Conservation (phyloP, 2,888 invertebrate genomes). For the Machimus atricapillus region DNA sequence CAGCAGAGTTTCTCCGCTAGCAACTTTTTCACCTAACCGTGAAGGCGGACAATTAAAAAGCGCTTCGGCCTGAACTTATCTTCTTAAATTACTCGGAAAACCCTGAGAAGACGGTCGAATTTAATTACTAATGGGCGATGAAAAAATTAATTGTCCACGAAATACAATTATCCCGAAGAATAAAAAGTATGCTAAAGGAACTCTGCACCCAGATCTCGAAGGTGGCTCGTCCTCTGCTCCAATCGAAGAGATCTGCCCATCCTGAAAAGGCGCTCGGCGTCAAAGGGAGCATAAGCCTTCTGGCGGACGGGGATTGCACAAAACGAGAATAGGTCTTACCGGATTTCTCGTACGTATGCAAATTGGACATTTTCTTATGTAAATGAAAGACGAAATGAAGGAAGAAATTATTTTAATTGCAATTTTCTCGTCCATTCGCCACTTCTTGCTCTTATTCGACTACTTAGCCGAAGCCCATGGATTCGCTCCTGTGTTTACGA, state of each 20-base stretch:
- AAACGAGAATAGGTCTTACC: conserved; percentile 30
- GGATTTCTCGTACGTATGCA: conserved; percentile 42
- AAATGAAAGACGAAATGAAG: conserved; percentile 43
- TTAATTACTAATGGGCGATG: conserved; percentile 63
- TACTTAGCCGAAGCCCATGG: conserved; percentile 33
- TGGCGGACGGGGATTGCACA: conserved; percentile 25
- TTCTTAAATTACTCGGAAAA: conserved; percentile 25
- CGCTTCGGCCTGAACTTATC: conserved; percentile 1
- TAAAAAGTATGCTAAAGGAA: conserved; percentile 41
- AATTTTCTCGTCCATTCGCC: conserved; percentile 43
- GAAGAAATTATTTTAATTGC: conserved; percentile 48
- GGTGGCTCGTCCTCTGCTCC: neutral
- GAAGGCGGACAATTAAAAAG: conserved; percentile 3
- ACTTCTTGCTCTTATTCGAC: conserved; percentile 29
- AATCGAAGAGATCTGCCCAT: neutral
- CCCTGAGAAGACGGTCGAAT: conserved; percentile 53
- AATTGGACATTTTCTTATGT: conserved; percentile 47
- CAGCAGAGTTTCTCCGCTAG: neutral
- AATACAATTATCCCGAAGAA: conserved; percentile 61
- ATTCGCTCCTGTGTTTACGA: conserved; percentile 42
- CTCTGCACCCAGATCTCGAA: neutral
- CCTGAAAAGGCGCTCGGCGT: neutral
- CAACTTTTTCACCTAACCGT: neutral
- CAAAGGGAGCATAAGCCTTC: conserved; percentile 20
- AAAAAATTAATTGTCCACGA: conserved; percentile 64